Evolutionary conservation across 2,113 vertebrate genomes (phyloP), one percentile per base, ranked within the genome.

Genomic region (Trichechus manatus): DNA sequence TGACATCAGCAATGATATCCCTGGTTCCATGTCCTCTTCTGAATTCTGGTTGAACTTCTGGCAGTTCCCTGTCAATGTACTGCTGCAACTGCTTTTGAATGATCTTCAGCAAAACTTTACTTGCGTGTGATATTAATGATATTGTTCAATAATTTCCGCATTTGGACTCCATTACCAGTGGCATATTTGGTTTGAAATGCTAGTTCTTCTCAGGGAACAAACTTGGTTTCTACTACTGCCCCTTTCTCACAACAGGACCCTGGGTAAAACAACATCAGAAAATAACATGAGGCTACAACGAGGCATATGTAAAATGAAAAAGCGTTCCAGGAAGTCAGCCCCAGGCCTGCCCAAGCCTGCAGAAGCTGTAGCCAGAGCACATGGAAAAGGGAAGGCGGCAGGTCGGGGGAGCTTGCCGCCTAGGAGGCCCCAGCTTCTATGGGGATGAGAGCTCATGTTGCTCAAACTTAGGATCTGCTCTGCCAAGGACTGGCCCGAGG

Each of bases 381-480:
- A 9, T 44, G 2, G 4, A 87, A 75, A 13, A 59, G 17, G 23
- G 22, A 44, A 31, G 14, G 20, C 79, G 50, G 61, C 0, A 78
- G 79, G 29, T 1, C 53, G 64, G n/a, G 10, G 23, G 3, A 19
- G 44, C 9, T 1, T 6, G 5, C 66, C 5, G 1, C 4, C 1
- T 0, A 2, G 17, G 59, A 36, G 7, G 27, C 5, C 42, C 31
- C 42, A 61, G 9, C 13, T 50, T 92, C 42, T 13, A 17, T 6
- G 2, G 3, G 19, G 29, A 14, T 61, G 19, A 6, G 10, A n/a
- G 6, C 19, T 61, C 9, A 6, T 23, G 1, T 22, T 74, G 0
- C 47, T 89, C 47, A 29, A 14, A 77, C 20, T 39, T 15, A 59
- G n/a, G 20, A 53, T 2, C 4, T 4, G 13, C 3, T 42, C 22